Percentiles rank a stretch among this genome's conserved stretches.
Evolutionary conservation across 2,888 invertebrate genomes (phyloP).

Genomic region (Diaphora mendica): DNA sequence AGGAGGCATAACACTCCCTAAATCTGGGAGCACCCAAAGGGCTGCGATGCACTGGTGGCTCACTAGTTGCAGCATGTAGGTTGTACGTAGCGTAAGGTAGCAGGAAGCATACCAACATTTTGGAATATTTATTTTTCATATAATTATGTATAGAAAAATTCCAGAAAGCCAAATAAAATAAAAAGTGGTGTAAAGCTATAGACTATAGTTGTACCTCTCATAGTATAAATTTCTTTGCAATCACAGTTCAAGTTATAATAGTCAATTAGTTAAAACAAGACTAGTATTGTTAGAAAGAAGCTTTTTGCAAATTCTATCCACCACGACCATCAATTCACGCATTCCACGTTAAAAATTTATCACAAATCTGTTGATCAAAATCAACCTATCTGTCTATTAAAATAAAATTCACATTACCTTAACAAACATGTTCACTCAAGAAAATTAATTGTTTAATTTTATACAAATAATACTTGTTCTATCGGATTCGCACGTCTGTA

Average conservation of each 20-base stretch:
- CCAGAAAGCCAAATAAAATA: too few species aligned
- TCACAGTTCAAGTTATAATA: not conserved
- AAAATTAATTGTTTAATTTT: conserved; percentile 39
- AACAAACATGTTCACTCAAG: conserved; percentile 20
- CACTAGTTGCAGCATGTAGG: not conserved
- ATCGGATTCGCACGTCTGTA: conserved; percentile 54
- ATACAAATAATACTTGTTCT: conserved; percentile 44
- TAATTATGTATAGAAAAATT: too few species aligned
- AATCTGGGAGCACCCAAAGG: too few species aligned
- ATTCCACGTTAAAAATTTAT: not conserved
- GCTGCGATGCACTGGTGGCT: too few species aligned
- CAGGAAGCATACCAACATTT: too few species aligned
- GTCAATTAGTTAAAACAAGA: not conserved
- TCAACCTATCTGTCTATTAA: not conserved
- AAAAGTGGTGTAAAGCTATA: too few species aligned
- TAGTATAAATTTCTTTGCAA: not conserved
- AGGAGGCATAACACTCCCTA: too few species aligned
- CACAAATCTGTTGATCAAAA: not conserved
- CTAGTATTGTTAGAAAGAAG: not conserved
- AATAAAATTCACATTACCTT: conserved; percentile 4
- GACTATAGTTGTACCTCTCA: not conserved
- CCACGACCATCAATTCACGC: not conserved
- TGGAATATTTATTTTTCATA: too few species aligned
- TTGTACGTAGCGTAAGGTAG: not conserved
- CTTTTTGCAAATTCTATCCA: not conserved